Evolutionary conservation across 2,113 vertebrate species (phyloP).

Genomic region (Beaufortia kweichowensis): DNA sequence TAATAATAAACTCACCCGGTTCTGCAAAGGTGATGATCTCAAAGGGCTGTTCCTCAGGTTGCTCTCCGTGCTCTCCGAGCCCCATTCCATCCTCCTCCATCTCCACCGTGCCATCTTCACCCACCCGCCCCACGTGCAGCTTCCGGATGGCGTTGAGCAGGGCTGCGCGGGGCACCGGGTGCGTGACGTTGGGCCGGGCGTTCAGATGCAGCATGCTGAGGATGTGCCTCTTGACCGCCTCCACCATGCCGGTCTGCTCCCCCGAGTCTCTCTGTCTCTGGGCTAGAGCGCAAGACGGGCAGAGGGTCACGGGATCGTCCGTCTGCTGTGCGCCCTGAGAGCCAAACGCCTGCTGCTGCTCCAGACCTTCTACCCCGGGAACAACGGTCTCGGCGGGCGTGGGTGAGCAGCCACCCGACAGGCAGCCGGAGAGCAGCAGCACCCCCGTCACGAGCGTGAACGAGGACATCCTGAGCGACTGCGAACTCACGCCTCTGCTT

Average conservation of each 20-base stretch:
- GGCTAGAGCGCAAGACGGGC: slow-evolving; percentile 85
- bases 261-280: slow-evolving; percentile 80
- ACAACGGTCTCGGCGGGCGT: slow-evolving; percentile 51
- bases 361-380: background rate
- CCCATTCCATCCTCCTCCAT: slow-evolving; percentile 83
- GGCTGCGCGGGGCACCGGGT: slow-evolving; percentile 89
- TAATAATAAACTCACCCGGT: slow-evolving; percentile 64
- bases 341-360: background rate
- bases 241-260: slow-evolving; percentile 85
- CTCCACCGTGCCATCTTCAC: slow-evolving; percentile 88
- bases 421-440: slow-evolving; percentile 78
- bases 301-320: slow-evolving; percentile 70
- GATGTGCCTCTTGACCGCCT: slow-evolving; percentile 97
- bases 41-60: slow-evolving; percentile 81
- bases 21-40: slow-evolving; percentile 97
- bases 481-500: slow-evolving; percentile 17
- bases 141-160: slow-evolving; percentile 94
- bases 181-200: slow-evolving; percentile 89
- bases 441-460: slow-evolving; percentile 77
- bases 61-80: slow-evolving; percentile 65
- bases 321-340: slow-evolving; percentile 44
- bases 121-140: slow-evolving; percentile 89
- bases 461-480: slow-evolving; percentile 49
- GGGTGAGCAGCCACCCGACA: slow-evolving; percentile 76
- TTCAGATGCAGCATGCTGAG: slow-evolving; percentile 95